Percentiles rank a stretch among this genome's conserved stretches.
These are phyloP conservation scores for Barypeithes pellucidus DNA, from an alignment of 2,888 invertebrate genomes.

Conservation along the genomic window DNA sequence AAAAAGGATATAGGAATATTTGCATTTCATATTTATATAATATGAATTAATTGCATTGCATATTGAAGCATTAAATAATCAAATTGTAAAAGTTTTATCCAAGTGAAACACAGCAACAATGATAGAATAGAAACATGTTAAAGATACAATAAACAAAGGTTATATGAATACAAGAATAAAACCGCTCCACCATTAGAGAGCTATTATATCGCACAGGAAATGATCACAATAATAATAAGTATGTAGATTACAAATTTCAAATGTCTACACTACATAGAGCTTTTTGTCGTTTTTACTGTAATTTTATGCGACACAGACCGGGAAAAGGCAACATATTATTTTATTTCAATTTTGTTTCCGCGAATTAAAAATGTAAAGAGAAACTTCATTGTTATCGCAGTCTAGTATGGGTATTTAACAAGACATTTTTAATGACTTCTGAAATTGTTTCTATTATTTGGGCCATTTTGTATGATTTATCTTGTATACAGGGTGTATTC, in stretches of 20 bases:
- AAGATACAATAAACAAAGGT: neutral
- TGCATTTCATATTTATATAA: too few relatives aligned
- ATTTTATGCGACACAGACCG: slow-evolving; percentile 35
- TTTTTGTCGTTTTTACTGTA: slow-evolving; percentile 32
- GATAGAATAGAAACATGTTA: neutral
- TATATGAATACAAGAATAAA: neutral
- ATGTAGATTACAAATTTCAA: slow-evolving; percentile 20
- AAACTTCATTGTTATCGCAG: slow-evolving; percentile 37
- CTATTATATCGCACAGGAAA: slow-evolving; percentile 6
- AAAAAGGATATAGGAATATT: too few relatives aligned
- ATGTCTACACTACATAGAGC: slow-evolving; percentile 20
- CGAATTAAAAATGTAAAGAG: slow-evolving; percentile 32
- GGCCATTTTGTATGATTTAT: neutral
- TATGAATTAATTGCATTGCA: too few relatives aligned
- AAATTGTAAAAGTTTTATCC: neutral
- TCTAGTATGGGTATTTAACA: slow-evolving; percentile 26
- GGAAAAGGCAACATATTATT: slow-evolving; percentile 40
- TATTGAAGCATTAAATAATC: too few relatives aligned
- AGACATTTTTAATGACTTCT: slow-evolving; percentile 32
- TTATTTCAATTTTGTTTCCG: slow-evolving; percentile 35
- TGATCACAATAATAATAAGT: slow-evolving; percentile 9
- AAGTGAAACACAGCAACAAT: neutral
- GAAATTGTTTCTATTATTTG: slow-evolving; percentile 23
- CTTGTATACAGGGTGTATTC: too few relatives aligned
- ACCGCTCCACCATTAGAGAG: neutral